These are phyloP conservation scores for Sebastes fasciatus DNA, from an alignment of 2,113 vertebrate species.

Conservation along the genomic window DNA sequence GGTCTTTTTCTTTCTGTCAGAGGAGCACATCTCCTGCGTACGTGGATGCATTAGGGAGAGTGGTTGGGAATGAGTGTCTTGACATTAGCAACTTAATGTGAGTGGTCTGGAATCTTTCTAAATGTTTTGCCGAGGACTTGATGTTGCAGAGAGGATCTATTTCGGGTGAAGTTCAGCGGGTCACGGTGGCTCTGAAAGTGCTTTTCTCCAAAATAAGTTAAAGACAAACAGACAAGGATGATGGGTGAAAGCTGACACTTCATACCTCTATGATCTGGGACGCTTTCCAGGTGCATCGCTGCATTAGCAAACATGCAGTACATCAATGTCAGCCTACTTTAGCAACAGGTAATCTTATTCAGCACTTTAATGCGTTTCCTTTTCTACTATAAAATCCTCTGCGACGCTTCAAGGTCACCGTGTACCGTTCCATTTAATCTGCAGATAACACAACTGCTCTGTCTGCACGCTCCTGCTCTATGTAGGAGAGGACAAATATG, in stretches of 20 bases:
- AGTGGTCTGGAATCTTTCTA: constrained; percentile 60
- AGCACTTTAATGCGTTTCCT: constrained; percentile 40
- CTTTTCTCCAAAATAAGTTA: constrained; percentile 31
- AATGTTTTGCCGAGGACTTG: constrained; percentile 39
- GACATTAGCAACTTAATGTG: constrained; percentile 66
- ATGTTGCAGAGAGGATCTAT: constrained; percentile 41
- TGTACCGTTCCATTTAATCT: background rate
- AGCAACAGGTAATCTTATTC: constrained; percentile 48
- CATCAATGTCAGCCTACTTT: constrained; percentile 31
- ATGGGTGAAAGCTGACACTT: constrained; percentile 21
- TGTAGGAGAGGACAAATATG: background rate
- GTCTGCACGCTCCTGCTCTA: constrained; percentile 1
- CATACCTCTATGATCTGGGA: constrained; percentile 13
- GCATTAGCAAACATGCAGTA: constrained; percentile 30
- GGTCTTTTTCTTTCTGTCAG: constrained; percentile 21
- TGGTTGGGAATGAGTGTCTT: constrained; percentile 48
- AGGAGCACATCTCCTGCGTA: constrained; percentile 39
- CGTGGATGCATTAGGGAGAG: constrained; percentile 54
- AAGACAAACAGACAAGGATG: constrained; percentile 25
- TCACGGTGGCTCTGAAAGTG: constrained; percentile 30
- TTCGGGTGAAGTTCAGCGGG: constrained; percentile 41
- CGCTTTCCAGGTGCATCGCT: constrained; percentile 29
- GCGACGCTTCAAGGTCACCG: constrained; percentile 24
- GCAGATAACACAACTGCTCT: background rate
- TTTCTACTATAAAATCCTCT: constrained; percentile 31